These are phyloP conservation scores for Philaenus spumarius DNA, from an alignment of 1,140 invertebrate species.

Conservation along the genomic window DNA sequence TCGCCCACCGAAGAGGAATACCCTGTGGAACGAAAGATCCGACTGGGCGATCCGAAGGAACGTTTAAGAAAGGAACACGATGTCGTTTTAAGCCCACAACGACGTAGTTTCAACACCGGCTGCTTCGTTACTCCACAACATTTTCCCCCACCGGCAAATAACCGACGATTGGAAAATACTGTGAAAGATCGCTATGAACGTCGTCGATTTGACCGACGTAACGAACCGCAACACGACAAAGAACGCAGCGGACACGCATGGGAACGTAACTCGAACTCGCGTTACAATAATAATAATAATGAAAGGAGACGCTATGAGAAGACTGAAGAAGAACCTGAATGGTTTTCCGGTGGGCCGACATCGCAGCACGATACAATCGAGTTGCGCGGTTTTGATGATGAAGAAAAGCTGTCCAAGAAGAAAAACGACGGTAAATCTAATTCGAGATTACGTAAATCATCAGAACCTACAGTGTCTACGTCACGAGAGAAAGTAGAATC, in stretches of 20 bases:
- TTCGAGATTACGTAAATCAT: too few relatives aligned
- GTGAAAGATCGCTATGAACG: slow-evolving; percentile 11
- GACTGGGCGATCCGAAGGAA: slow-evolving; percentile 66
- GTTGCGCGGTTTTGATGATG: slow-evolving; percentile 82
- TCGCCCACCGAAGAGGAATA: too few relatives aligned
- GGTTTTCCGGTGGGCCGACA: slow-evolving; percentile 65
- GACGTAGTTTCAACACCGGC: slow-evolving; percentile 74
- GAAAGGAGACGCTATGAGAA: slow-evolving; percentile 37
- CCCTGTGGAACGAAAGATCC: slow-evolving; percentile 37
- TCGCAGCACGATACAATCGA: slow-evolving; percentile 92
- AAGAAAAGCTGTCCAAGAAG: slow-evolving; percentile 30
- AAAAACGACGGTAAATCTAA: not conserved
- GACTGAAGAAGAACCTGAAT: slow-evolving; percentile 57
- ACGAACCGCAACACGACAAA: slow-evolving; percentile 35
- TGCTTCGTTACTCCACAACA: slow-evolving; percentile 52
- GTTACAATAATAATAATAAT: slow-evolving; percentile 38
- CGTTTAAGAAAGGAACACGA: slow-evolving; percentile 74
- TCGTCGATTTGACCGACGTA: slow-evolving; percentile 14
- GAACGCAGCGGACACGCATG: slow-evolving; percentile 42
- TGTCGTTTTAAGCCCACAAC: slow-evolving; percentile 74
- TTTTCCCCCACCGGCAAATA: not conserved
- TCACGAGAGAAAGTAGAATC: too few relatives aligned
- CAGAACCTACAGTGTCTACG: too few relatives aligned
- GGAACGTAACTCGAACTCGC: slow-evolving; percentile 8
- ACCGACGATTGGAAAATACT: slow-evolving; percentile 38